Percentiles rank a stretch among this genome's conserved stretches.
Conservation (phyloP, 92 coral and sea anemone genomes). For the Umimayanthus chanpuru region DNA sequence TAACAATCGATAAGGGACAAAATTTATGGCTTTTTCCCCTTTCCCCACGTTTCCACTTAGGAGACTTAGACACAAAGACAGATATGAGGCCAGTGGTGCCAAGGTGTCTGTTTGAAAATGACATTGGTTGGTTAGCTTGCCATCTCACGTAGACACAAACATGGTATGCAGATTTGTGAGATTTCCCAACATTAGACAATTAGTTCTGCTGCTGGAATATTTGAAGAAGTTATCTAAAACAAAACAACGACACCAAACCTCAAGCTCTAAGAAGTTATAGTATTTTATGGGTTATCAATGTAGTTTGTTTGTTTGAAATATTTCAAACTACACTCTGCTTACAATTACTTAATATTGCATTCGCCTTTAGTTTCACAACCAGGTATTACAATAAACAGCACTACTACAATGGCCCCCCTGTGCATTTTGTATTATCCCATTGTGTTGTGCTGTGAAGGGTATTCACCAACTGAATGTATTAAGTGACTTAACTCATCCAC, state of each 20-base stretch:
- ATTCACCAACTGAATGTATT: constrained; percentile 12
- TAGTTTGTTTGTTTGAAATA: constrained; percentile 29
- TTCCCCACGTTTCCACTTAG: constrained; percentile 92
- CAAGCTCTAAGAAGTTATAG: neutral
- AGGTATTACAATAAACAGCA: neutral
- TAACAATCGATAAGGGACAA: constrained; percentile 67
- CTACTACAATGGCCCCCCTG: constrained; percentile 24
- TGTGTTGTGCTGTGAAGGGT: constrained; percentile 18
- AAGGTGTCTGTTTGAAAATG: constrained; percentile 62
- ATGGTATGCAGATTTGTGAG: constrained; percentile 39
- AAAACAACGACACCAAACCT: neutral
- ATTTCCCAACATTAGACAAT: constrained; percentile 22
- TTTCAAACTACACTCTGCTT: neutral
- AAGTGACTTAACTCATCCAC: constrained; percentile 17
- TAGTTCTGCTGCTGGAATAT: neutral
- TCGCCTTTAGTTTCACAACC: constrained; percentile 36
- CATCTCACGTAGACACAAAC: constrained; percentile 11
- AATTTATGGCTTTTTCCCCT: constrained; percentile 31
- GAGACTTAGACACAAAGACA: constrained; percentile 58
- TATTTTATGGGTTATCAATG: neutral
- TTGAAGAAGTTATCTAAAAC: constrained; percentile 10
- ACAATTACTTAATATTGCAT: constrained; percentile 32
- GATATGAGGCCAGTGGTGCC: constrained; percentile 66
- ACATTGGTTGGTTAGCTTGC: constrained; percentile 37
- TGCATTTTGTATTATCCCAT: constrained; percentile 23